Base-by-base conservation (phyloP, 2,888 invertebrate genomes). In the Ceraclea dissimilis region DNA sequence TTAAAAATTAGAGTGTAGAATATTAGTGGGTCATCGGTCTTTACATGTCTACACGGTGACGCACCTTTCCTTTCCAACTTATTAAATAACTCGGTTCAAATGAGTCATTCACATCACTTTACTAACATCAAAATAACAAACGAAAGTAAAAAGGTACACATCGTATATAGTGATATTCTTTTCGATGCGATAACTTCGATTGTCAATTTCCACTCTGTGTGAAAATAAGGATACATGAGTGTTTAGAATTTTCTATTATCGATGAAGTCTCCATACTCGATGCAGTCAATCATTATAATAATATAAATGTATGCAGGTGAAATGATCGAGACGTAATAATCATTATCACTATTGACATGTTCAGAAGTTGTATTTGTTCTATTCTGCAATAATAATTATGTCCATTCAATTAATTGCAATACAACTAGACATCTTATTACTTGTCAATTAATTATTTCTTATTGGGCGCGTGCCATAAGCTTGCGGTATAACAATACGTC, bases 101-200 rank as follows among this genome's bases (percentile, higher is more conserved):
- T 49, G 26, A 49, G 21, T 26, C 49, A 49, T 26, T 22, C 26
- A 26, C n/a, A 20, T 16, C 17, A 20, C n/a, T 49, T 10, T 26
- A 26, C 49, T 21, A 46, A 46, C 6, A 20, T 22, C 22, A 26
- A 49, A 49, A 49, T n/a, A n/a, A 11, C 18, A 10, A 49, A 8
- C 26, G 49, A 44, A 18, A 44, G 44, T 21, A 47, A 48, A 49
- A 31, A 47, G 50, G 46, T 52, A 46, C 39, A 52, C 56, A 52
- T 56, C 58, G 56, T 54, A 56, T 55, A 26, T 47, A 47, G 51
- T 34, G 19, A 47, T n/a, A 18, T 18, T 19, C 6, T 39, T 39
- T 39, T 39, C 16, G 4, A 16, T 39, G 16, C 13, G 39, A 39
- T n/a, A 4, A 5, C 8, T 39, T 16, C 4, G 39, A 39, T 39